Conservation (phyloP, 2,888 invertebrate genomes). For the Priocnemis perturbator region DNA sequence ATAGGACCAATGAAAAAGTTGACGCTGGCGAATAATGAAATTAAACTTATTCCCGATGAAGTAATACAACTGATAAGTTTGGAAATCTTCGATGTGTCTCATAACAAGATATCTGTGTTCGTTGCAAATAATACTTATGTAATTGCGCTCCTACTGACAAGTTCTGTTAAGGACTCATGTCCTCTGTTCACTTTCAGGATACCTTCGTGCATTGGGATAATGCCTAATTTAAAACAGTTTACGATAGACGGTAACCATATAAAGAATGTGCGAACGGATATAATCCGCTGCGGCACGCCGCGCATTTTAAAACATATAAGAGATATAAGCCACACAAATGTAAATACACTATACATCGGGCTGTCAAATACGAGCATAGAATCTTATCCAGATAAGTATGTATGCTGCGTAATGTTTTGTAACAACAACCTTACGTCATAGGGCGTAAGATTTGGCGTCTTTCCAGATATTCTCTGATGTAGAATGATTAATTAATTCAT, state of each 20-base stretch:
- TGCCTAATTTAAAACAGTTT: slow-evolving; percentile 88
- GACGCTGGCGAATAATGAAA: slow-evolving; percentile 89
- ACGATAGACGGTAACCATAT: slow-evolving; percentile 92
- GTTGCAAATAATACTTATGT: not conserved
- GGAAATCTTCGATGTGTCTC: slow-evolving; percentile 89
- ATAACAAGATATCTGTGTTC: slow-evolving; percentile 81
- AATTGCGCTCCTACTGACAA: not conserved
- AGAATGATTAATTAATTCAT: not conserved
- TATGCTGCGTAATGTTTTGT: slow-evolving; percentile 24
- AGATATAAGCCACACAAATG: slow-evolving; percentile 77
- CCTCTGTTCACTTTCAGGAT: slow-evolving; percentile 76
- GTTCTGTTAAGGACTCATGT: not conserved
- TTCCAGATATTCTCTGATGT: too few relatives aligned
- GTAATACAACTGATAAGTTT: slow-evolving; percentile 85
- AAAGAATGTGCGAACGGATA: slow-evolving; percentile 87
- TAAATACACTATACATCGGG: slow-evolving; percentile 72
- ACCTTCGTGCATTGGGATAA: slow-evolving; percentile 81
- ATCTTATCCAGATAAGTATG: slow-evolving; percentile 79
- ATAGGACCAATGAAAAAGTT: slow-evolving; percentile 85
- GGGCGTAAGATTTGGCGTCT: too few relatives aligned
- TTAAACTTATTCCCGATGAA: slow-evolving; percentile 86
- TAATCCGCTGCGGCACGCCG: slow-evolving; percentile 89
- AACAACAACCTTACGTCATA: too few relatives aligned
- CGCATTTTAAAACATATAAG: slow-evolving; percentile 87
- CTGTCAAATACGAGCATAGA: slow-evolving; percentile 54